These are phyloP conservation scores for Xenus cinereus DNA, from an alignment of 2,113 vertebrate species.

Conservation along the genomic window DNA sequence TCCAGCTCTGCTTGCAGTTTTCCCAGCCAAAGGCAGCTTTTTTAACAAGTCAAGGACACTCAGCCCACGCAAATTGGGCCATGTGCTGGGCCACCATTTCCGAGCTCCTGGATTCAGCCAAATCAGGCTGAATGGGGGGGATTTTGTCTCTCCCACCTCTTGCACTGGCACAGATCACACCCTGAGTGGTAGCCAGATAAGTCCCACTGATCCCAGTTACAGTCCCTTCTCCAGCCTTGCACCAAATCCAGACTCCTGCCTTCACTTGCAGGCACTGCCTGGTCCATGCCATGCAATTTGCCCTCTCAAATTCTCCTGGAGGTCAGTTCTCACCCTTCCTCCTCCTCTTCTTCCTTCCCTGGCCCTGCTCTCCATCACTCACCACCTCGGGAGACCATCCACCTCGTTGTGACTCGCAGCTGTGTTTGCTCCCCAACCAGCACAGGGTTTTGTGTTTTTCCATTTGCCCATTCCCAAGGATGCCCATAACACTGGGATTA, in stretches of 20 bases:
- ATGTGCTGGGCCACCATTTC: not conserved
- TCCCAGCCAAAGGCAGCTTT: not conserved
- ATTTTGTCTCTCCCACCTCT: not conserved
- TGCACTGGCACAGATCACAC: not conserved
- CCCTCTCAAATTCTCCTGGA: not conserved
- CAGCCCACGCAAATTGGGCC: not conserved
- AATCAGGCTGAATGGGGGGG: accelerated
- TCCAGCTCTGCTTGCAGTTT: not conserved
- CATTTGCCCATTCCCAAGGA: not conserved
- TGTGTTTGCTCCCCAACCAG: not conserved
- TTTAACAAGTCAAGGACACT: not conserved
- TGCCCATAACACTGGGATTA: not conserved
- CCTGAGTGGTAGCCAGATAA: not conserved
- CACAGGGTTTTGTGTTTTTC: not conserved
- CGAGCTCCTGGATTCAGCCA: not conserved
- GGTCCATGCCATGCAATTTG: accelerated
- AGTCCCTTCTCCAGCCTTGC: not conserved
- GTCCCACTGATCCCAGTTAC: not conserved
- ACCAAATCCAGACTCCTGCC: not conserved
- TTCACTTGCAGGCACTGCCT: not conserved
- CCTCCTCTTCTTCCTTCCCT: not conserved
- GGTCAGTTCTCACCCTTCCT: not conserved
- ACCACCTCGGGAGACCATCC: not conserved
- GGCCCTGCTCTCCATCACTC: not conserved
- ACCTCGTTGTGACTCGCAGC: accelerated